Conservation (phyloP, 2,797 vertebrate species). For the Enteromius paludinosus region DNA sequence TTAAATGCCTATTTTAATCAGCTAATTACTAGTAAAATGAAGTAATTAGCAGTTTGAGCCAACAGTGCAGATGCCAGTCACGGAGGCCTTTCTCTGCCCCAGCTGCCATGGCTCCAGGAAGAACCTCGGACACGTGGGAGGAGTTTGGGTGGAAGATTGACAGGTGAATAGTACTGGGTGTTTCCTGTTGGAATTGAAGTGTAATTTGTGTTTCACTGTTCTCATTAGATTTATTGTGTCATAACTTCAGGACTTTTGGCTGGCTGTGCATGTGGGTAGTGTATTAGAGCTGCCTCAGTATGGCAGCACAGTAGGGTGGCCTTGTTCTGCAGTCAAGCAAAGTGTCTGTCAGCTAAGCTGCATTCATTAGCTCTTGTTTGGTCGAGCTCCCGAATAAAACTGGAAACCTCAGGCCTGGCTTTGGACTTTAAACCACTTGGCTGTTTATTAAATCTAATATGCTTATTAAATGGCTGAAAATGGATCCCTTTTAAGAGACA, state of each 20-base stretch:
- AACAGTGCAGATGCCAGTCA: constrained; percentile 54
- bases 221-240: constrained; percentile 42
- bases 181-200: constrained; percentile 29
- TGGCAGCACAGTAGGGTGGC: constrained; percentile 24
- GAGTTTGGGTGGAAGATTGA: neutral
- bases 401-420: neutral
- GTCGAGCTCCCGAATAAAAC: neutral
- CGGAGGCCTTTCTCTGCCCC: neutral
- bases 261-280: neutral
- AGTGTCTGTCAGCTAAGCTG: constrained; percentile 38
- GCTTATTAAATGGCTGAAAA: constrained; percentile 1
- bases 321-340: constrained; percentile 38
- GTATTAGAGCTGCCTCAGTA: constrained; percentile 7
- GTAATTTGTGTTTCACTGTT: constrained; percentile 31
- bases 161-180: constrained; percentile 32
- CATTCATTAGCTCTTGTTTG: constrained; percentile 22
- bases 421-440: constrained; percentile 15
- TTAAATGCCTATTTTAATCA: constrained; percentile 71
- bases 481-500: constrained; percentile 6
- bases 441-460: constrained; percentile 6
- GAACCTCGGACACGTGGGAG: constrained; percentile 6
- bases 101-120: constrained; percentile 21
- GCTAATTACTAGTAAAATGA: constrained; percentile 74
- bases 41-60: constrained; percentile 68
- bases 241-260: constrained; percentile 10